phyloP scores from a whole-genome alignment of 2,797 vertebrate species.

The Lacerta bilineata region DNA sequence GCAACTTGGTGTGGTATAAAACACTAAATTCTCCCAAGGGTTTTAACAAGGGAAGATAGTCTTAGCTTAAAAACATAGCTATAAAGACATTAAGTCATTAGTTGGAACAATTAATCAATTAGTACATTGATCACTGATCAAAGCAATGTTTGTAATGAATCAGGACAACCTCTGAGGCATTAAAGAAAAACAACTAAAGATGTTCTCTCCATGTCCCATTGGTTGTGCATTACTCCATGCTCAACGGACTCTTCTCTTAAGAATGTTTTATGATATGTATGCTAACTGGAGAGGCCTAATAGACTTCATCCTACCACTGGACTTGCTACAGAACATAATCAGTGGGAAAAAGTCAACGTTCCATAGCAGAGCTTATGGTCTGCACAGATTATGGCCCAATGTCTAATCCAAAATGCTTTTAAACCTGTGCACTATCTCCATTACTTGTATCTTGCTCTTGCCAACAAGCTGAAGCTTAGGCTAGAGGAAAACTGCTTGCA shows the following conservation, averaged over 20 bases:
- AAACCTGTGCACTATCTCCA: not conserved
- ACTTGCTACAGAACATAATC: not conserved
- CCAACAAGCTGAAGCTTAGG: not conserved
- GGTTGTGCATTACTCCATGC: not conserved
- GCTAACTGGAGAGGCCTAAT: no score
- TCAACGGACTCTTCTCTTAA: not conserved
- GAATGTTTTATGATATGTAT: not conserved
- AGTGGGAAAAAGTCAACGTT: not conserved
- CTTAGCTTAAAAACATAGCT: not conserved
- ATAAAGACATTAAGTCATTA: not conserved
- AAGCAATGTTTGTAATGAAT: not conserved
- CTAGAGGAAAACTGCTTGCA: not conserved
- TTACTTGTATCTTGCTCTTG: not conserved
- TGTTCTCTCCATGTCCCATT: not conserved
- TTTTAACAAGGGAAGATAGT: not conserved
- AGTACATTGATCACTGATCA: slow-evolving; percentile 12
- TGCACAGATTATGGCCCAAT: not conserved
- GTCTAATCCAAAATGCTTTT: not conserved
- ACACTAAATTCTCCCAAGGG: not conserved
- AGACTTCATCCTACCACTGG: no score
- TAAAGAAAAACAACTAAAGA: not conserved
- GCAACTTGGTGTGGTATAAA: not conserved
- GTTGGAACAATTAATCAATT: slow-evolving; percentile 6
- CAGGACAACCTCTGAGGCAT: not conserved
- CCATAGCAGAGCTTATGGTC: not conserved